A percentile compares a stretch with the other conserved stretches of the same genome.
These are phyloP conservation scores for Parelbella ahira DNA, from an alignment of 2,888 invertebrate genomes.

Conservation along the genomic window DNA sequence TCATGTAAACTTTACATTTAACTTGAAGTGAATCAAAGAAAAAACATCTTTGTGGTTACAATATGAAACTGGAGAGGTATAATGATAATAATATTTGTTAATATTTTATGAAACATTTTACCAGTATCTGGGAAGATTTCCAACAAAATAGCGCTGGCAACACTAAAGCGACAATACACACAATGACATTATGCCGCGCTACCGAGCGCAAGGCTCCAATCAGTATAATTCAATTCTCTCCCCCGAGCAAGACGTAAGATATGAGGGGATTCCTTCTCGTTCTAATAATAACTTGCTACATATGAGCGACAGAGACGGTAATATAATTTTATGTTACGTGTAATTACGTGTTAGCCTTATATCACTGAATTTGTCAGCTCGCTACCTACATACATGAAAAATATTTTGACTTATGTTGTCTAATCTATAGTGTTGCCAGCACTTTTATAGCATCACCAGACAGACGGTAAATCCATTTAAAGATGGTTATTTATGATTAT, in stretches of 20 bases:
- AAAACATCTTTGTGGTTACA: too few species aligned
- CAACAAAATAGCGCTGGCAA: conserved; percentile 11
- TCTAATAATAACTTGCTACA: conserved; percentile 6
- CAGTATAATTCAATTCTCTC: conserved; percentile 37
- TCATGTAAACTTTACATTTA: too few species aligned
- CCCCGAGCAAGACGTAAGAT: conserved; percentile 17
- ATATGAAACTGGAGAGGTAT: too few species aligned
- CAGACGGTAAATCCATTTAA: too few species aligned
- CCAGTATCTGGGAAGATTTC: conserved; percentile 9
- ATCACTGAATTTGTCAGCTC: too few species aligned
- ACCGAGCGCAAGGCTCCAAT: conserved; percentile 43
- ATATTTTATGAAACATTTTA: not conserved
- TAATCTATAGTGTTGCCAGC: too few species aligned
- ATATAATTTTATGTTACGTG: conserved; percentile 1
- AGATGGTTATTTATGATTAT: too few species aligned
- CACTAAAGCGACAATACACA: conserved; percentile 24
- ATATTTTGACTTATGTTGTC: too few species aligned
- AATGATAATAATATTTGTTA: too few species aligned
- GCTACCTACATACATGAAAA: too few species aligned
- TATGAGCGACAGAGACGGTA: conserved; percentile 1
- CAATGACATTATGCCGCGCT: conserved; percentile 44
- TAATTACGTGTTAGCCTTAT: conserved; percentile 4
- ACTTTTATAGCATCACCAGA: too few species aligned
- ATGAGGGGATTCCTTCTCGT: conserved; percentile 9
- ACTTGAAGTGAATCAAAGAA: too few species aligned